Evolutionary conservation across 2,888 invertebrate species (phyloP), one percentile per base, ranked within the genome.

Genomic region (Hypercompe scribonia): DNA sequence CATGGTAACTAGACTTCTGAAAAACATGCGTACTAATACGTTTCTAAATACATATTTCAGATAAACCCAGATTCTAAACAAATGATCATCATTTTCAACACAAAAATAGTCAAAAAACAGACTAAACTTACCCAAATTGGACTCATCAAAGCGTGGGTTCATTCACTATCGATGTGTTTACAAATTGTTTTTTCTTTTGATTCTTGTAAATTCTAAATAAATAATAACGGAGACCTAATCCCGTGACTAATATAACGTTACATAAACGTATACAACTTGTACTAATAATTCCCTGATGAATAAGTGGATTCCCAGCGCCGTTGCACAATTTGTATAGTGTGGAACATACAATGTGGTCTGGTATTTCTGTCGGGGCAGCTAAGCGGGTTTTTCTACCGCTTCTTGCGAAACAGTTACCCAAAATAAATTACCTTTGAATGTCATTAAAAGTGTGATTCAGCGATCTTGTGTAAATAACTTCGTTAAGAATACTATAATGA

Each of bases 361-460:
- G 39, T 68, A 61, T 68, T 68, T 68, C 36, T 58, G 39, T 31
- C 24, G 33, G 46, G 31, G 50, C 46, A 24, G 67, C 33, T 18
- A 24, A 24, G 13, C 67, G 67, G 68, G 68, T 54, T 54, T 68
- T n/a, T n/a, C 54, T 54, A 34, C 65, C 28, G 31, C 31, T 13
- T 42, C 33, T 46, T 33, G 11, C 24, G 33, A 46, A 21, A 66
- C 66, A 24, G 33, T 24, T 46, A 33, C 33, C 46, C 28, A 21
- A 46, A 66, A 33, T 66, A 31, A 66, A 66, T 46, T 31, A 24
- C 46, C 24, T 31, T 46, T 21, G 66, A 66, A 33, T 24, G 66
- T 13, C 31, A 46, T 46, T 33, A 31, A 66, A 66, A 66, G 31
- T 13, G 46, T 66, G 66, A 66, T 33, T 66, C 66, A 66, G 66